These are phyloP conservation scores for Agrochola macilenta DNA, from an alignment of 2,888 invertebrate genomes.

Conservation along the genomic window DNA sequence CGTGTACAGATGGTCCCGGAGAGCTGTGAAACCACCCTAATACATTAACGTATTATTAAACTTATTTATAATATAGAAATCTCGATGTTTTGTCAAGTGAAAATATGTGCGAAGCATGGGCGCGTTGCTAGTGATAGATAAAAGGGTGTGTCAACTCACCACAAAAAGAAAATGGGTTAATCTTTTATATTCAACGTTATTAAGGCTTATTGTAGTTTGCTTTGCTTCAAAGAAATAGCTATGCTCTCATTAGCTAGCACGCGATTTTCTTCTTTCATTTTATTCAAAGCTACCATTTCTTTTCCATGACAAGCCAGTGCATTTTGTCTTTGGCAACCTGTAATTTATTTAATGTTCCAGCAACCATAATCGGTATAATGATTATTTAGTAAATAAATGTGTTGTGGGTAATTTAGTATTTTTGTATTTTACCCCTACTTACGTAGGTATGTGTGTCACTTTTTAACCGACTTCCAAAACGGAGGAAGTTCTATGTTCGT, in stretches of 20 bases:
- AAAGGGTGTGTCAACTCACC: background rate
- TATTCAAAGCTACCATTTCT: slow-evolving; percentile 10
- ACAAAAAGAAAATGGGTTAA: slow-evolving; percentile 21
- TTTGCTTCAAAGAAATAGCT: slow-evolving; percentile 26
- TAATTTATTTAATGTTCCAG: slow-evolving; percentile 11
- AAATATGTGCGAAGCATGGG: no score
- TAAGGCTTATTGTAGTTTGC: slow-evolving; percentile 29
- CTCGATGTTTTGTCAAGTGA: no score
- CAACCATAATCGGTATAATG: background rate
- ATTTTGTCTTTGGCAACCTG: background rate
- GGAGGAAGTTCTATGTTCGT: no score
- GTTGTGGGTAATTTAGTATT: background rate
- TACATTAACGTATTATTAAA: no score
- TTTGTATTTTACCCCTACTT: no score
- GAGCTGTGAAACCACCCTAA: no score
- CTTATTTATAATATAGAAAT: no score
- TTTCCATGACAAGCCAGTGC: slow-evolving; percentile 4
- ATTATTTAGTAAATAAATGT: background rate
- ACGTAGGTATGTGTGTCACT: no score
- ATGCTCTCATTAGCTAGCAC: slow-evolving; percentile 35
- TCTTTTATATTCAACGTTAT: slow-evolving; percentile 5
- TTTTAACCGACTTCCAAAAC: no score
- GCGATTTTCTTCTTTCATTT: slow-evolving; percentile 36
- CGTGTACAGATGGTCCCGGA: no score
- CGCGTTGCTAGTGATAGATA: background rate